These are phyloP conservation scores for Capromys pilorides DNA, from an alignment of 2,797 vertebrate genomes.

Conservation along the genomic window DNA sequence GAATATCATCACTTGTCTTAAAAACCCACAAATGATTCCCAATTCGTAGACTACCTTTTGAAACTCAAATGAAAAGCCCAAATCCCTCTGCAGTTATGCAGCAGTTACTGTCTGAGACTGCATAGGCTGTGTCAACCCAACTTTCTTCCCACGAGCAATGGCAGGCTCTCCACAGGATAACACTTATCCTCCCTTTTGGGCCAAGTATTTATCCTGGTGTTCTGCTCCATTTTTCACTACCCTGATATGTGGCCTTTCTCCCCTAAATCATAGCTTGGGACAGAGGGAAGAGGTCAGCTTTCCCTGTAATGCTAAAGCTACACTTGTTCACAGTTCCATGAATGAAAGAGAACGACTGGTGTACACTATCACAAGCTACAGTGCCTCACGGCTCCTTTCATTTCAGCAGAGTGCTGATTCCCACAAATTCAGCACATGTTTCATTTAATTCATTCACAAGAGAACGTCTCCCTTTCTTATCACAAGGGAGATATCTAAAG, in stretches of 20 bases:
- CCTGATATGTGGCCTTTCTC: background rate
- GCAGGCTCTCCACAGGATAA: slow-evolving; percentile 20
- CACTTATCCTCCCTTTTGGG: background rate
- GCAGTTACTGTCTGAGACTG: background rate
- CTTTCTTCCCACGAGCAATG: background rate
- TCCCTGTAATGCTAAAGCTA: background rate
- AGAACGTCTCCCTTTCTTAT: background rate
- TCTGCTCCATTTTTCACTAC: background rate
- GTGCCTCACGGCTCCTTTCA: rapidly evolving
- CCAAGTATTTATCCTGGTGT: background rate
- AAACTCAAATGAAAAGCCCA: slow-evolving; percentile 26
- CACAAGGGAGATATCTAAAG: background rate
- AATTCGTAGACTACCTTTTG: background rate
- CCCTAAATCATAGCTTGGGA: slow-evolving; percentile 43
- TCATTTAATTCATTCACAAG: background rate
- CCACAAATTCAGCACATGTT: background rate
- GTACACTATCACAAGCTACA: background rate
- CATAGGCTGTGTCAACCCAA: background rate
- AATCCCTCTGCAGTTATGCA: background rate
- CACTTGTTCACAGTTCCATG: background rate
- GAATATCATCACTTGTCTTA: slow-evolving; percentile 23
- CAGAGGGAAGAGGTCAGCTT: background rate
- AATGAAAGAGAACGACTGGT: background rate
- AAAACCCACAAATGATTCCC: background rate
- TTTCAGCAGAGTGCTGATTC: background rate